Conservation (phyloP, 2,888 invertebrate species). For the Apamea monoglypha region DNA sequence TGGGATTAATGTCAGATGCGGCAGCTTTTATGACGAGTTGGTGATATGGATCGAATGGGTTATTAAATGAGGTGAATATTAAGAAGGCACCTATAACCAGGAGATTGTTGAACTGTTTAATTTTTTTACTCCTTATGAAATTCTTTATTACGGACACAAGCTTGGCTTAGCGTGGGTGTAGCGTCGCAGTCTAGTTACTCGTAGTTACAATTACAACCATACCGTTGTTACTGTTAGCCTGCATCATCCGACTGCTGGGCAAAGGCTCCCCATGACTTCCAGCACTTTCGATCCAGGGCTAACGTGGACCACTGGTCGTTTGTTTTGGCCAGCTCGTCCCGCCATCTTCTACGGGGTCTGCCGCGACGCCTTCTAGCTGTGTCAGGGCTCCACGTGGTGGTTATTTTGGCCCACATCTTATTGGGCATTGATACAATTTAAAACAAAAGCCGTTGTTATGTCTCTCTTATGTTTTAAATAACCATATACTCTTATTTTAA, state of each 20-base stretch:
- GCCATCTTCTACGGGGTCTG: too few relatives aligned
- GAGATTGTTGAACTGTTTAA: background rate
- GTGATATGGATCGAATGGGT: slow-evolving; percentile 28
- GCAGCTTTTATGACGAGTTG: slow-evolving; percentile 23
- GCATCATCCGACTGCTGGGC: too few relatives aligned
- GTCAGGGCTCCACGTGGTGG: too few relatives aligned
- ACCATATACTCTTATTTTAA: background rate
- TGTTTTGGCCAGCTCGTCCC: too few relatives aligned
- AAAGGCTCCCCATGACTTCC: too few relatives aligned
- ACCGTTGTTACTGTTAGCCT: too few relatives aligned
- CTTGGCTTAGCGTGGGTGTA: background rate
- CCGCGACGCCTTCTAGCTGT: too few relatives aligned
- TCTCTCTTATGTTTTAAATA: background rate
- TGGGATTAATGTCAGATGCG: slow-evolving; percentile 50
- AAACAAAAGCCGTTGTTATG: background rate
- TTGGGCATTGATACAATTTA: background rate
- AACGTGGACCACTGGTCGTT: too few relatives aligned
- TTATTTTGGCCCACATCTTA: too few relatives aligned
- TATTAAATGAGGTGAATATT: background rate
- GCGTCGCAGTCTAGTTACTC: too few relatives aligned
- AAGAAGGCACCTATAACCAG: background rate
- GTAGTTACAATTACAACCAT: background rate
- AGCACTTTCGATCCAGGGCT: too few relatives aligned
- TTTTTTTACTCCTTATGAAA: background rate
- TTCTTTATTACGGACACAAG: background rate